Evolutionary conservation across 2,888 invertebrate genomes (phyloP).

Genomic region (Tridacna gigas): DNA sequence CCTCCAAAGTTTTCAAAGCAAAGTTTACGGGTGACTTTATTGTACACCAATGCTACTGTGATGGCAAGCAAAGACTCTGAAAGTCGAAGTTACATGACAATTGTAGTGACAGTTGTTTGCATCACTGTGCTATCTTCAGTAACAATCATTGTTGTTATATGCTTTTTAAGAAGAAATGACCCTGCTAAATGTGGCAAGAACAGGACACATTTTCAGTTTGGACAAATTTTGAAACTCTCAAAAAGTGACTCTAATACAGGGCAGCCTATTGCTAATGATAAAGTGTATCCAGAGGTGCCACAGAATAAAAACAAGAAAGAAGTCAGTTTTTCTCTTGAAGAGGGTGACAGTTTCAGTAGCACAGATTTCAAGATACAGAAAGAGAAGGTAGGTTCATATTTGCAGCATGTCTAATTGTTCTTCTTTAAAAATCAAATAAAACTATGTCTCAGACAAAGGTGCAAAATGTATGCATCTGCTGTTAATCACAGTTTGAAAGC

Average conservation of each 20-base stretch:
- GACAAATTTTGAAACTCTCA: not conserved
- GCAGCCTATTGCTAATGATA: slow-evolving; percentile 50
- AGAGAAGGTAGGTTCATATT: slow-evolving; percentile 37
- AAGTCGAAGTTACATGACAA: slow-evolving; percentile 63
- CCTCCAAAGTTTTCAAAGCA: slow-evolving; percentile 47
- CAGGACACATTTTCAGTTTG: slow-evolving; percentile 1
- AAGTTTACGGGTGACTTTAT: slow-evolving; percentile 49
- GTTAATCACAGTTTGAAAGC: too few relatives aligned
- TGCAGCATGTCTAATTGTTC: not conserved
- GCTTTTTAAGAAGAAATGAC: slow-evolving; percentile 63
- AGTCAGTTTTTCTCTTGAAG: slow-evolving; percentile 68
- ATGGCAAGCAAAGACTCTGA: slow-evolving; percentile 19
- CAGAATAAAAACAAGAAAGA: slow-evolving; percentile 60
- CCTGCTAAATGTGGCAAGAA: slow-evolving; percentile 54
- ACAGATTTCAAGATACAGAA: slow-evolving; percentile 41
- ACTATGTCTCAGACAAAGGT: too few relatives aligned
- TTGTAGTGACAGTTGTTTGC: slow-evolving; percentile 67
- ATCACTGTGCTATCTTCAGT: slow-evolving; percentile 67
- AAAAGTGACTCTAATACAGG: slow-evolving; percentile 13
- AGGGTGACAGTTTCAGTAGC: slow-evolving; percentile 47
- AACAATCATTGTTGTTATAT: slow-evolving; percentile 68
- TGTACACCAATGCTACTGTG: slow-evolving; percentile 63
- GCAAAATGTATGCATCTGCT: too few relatives aligned
- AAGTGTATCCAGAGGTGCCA: slow-evolving; percentile 52
- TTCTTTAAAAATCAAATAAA: too few relatives aligned